phyloP scores from a whole-genome alignment of 1,140 invertebrate genomes.

The Periplaneta americana region DNA sequence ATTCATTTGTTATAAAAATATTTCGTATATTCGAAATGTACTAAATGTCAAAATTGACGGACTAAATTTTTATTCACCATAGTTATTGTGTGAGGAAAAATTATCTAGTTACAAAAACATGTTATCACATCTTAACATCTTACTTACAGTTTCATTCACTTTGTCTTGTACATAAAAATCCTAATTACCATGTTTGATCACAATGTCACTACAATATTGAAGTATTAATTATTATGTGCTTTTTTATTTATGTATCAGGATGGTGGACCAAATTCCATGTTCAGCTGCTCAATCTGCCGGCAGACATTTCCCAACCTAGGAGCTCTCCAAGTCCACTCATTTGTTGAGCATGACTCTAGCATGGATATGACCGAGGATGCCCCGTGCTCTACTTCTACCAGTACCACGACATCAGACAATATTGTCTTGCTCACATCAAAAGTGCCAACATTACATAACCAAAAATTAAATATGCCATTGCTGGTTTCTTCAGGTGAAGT shows the following conservation, averaged over 20 bases:
- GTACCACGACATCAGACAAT: neutral
- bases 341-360: conserved; percentile 6
- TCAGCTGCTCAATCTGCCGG: neutral
- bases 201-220: neutral
- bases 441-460: neutral
- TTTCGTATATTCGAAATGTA: too few species aligned
- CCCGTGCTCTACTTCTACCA: neutral
- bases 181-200: neutral
- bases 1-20: too few species aligned
- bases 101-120: neutral
- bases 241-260: neutral
- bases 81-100: too few species aligned
- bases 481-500: neutral
- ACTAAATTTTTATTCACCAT: too few species aligned
- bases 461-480: neutral
- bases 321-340: neutral
- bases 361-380: neutral
- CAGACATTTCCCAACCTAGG: neutral
- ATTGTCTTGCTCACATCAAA: neutral
- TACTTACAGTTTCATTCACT: neutral
- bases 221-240: neutral
- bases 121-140: neutral
- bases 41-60: too few species aligned
- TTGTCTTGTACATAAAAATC: neutral
- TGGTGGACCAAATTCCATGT: neutral